Evolutionary conservation across 2,888 invertebrate species (phyloP).

Genomic region (Chrysodeixis includens): DNA sequence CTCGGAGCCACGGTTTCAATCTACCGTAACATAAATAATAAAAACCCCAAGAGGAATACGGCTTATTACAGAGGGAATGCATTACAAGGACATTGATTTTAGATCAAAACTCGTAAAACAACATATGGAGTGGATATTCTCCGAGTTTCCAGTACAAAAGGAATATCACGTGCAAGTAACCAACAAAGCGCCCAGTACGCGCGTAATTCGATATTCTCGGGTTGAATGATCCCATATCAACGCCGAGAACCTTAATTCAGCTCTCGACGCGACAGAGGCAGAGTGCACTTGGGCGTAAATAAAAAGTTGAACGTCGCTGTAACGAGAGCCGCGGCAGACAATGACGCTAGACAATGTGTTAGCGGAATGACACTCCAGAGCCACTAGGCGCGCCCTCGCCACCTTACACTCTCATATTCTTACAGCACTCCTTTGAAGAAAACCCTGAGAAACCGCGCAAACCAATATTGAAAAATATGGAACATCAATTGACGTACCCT

Average conservation of each 20-base stretch:
- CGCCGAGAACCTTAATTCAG: conserved; percentile 87
- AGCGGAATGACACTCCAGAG: conserved; percentile 82
- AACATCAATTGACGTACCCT: conserved; percentile 31
- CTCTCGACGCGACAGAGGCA: conserved; percentile 83
- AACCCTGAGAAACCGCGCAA: conserved; percentile 48
- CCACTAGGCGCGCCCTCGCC: conserved; percentile 77
- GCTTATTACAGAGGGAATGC: conserved; percentile 43
- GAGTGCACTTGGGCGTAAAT: conserved; percentile 89
- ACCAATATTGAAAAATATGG: conserved; percentile 54
- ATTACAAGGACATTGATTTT: conserved; percentile 49
- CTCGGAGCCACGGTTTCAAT: conserved; percentile 45
- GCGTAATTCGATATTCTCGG: conserved; percentile 87
- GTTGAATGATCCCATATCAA: conserved; percentile 89
- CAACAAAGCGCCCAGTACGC: conserved; percentile 86
- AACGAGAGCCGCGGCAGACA: conserved; percentile 82
- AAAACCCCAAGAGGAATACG: conserved; percentile 8
- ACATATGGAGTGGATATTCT: conserved; percentile 22
- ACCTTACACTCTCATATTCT: conserved; percentile 67
- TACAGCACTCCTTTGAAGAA: conserved; percentile 62
- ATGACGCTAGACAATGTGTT: conserved; percentile 87
- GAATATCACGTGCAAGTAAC: conserved; percentile 86
- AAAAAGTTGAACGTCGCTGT: conserved; percentile 87
- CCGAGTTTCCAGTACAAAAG: conserved; percentile 68
- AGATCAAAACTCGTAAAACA: conserved; percentile 56
- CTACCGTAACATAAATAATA: conserved; percentile 22